Percentiles rank a stretch among this genome's conserved stretches.
Conservation (phyloP, 1,140 invertebrate genomes). For the Bombus ignitus region DNA sequence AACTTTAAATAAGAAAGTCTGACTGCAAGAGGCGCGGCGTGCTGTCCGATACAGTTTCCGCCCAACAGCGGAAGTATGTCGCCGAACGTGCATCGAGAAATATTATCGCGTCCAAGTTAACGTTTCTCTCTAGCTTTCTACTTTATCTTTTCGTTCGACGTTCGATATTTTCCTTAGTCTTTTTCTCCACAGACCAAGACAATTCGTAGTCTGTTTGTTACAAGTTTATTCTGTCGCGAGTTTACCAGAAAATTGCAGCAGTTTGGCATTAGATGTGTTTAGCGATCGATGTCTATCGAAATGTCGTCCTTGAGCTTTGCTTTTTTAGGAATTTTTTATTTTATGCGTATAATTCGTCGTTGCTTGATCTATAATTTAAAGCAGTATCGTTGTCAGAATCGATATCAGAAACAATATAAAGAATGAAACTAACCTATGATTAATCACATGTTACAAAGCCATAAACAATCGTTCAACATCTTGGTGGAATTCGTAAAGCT, state of each 20-base stretch:
- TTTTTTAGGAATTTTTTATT: too few species aligned
- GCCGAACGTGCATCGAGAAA: neutral
- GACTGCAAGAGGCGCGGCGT: conserved; percentile 7
- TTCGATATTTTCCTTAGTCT: neutral
- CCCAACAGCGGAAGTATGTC: neutral
- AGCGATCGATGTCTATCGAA: neutral
- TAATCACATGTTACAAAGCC: too few species aligned
- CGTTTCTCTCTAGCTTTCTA: neutral
- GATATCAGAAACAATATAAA: neutral
- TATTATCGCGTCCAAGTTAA: conserved; percentile 19
- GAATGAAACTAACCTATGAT: neutral
- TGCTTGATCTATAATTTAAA: neutral
- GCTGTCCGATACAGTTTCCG: conserved; percentile 34
- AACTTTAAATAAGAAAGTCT: conserved; percentile 52
- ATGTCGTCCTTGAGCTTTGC: neutral
- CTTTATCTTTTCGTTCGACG: neutral
- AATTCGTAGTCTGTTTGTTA: neutral
- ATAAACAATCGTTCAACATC: neutral
- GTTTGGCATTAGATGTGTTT: neutral
- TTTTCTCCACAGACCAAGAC: neutral
- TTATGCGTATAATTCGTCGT: too few species aligned
- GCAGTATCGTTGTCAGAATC: too few species aligned
- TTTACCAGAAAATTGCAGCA: neutral
- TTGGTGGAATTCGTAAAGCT: neutral
- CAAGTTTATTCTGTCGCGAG: neutral